Evolutionary conservation across 2,888 invertebrate genomes (phyloP), one percentile per base, ranked within the genome.

Genomic region (Pseudococcus jackbeardsleyi): DNA sequence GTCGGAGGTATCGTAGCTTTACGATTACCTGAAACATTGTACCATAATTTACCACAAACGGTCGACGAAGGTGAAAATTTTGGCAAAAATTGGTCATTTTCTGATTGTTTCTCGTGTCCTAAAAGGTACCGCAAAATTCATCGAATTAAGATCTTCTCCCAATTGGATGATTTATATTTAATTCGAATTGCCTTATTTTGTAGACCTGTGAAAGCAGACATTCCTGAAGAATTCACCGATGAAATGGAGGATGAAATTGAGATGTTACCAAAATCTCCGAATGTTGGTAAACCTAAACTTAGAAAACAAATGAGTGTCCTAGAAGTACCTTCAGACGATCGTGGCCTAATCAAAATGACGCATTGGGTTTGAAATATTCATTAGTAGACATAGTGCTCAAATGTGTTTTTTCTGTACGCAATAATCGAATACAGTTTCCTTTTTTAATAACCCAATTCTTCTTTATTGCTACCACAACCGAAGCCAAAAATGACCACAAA

Each of bases 11-110:
- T 97, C 89, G 95, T 95, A 1, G 96, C 96, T 0, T 92, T 97
- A 8, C 93, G 97, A 26, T 91, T 97, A 89, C 97, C 97, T 0
- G 97, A 97, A 92, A 97, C 97, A 0, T 92, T 97, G 50, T 96
- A 97, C 91, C 94, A 95, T 90, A 94, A 95, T 4, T 91, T 97
- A 89, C 97, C 97, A 0, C 96, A 97, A 92, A 97, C 96, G 0
- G 93, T 96, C 9, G 96, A 96, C 91, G 97, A 97, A 91, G 97
- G 97, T 1, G 97, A 97, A 91, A 94, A 95, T 90, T 96, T 97
- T 91, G 97, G 96, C 50, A 96, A 96, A 91, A 93, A 96, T 90
- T 97, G 96, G 95, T 94, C 94, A 0, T 93, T 95, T 89, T 93
- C 94, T 50, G 96, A 96, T 91, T 97, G 96, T 90, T 92, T 94